These are phyloP conservation scores for Sycophila texana DNA, from an alignment of 2,888 invertebrate species.

Conservation along the genomic window DNA sequence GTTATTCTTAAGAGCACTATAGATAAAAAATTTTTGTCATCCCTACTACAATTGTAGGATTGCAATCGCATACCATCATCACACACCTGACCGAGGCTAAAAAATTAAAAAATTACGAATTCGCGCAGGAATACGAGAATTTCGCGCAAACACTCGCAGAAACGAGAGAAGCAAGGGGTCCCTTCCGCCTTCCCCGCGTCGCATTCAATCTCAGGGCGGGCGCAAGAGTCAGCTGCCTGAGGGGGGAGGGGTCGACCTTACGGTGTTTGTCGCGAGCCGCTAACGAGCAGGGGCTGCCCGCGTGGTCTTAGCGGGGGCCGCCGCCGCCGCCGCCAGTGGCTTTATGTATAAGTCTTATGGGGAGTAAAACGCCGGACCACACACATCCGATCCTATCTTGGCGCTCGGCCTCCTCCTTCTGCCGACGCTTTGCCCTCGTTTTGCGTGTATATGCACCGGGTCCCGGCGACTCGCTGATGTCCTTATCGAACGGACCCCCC, in stretches of 20 bases:
- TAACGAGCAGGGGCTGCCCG: constrained; percentile 72
- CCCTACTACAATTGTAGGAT: too few species aligned
- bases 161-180: too few species aligned
- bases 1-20: too few species aligned
- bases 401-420: not conserved
- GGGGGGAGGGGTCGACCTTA: constrained; percentile 46
- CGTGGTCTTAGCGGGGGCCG: constrained; percentile 60
- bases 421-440: constrained; percentile 23
- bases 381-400: constrained; percentile 75
- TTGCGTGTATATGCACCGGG: constrained; percentile 5
- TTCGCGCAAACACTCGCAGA: too few species aligned
- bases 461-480: constrained; percentile 31
- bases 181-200: too few species aligned
- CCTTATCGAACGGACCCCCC: constrained; percentile 35
- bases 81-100: too few species aligned
- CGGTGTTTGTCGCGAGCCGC: constrained; percentile 75
- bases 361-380: constrained; percentile 74
- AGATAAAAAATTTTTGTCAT: too few species aligned
- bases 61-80: too few species aligned
- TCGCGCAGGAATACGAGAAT: too few species aligned
- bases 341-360: constrained; percentile 75
- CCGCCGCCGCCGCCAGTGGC: constrained; percentile 63
- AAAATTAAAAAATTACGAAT: too few species aligned
- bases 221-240: not conserved
- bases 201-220: not conserved